Evolutionary conservation across 2,113 vertebrate species (phyloP), one percentile per base, ranked within the genome.

Genomic region (Capreolus pygargus): DNA sequence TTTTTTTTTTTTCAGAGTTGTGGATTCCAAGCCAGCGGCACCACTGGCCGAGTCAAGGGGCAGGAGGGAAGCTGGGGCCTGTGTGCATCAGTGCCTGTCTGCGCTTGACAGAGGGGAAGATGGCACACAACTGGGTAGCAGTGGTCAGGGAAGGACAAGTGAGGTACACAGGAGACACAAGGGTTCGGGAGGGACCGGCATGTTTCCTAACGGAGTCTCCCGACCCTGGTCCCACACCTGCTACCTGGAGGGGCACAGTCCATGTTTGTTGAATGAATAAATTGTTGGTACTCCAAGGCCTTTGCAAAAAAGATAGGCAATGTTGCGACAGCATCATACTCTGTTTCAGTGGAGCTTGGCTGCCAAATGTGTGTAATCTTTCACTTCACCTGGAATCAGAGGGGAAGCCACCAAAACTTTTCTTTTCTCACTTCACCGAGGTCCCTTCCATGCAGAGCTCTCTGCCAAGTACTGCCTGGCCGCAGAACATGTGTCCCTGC

Each of bases 331-430:
- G 74, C 45, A 0, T 89, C 39, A 2, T 19, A 7, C 25, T 84
- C 87, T 90, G 47, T 30, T 67, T 86, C 52, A 27, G 10, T 28
- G 47, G 52, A 28, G 12, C 21, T 54, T 39, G 30, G 54, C 57
- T 54, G 33, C 82, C 90, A n/a, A 61, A 4, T 28, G 36, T 70
- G 1, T 45, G 7, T 15, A 5, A 10, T 50, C 67, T 67, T 83
- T 58, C 60, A 76, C 55, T 50, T 58, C 93, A 82, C 76, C 84
- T 76, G 9, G 87, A 89, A 61, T 89, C 89, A 86, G 47, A 95
- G 81, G 25, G 33, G 81, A 55, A 50, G 94, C 28, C 57, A 67
- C 3, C 11, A 50, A 60, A 52, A 43, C 70, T 84, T 89, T 94
- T 36, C 39, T 84, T 89, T 94, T n/a, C 83, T 84, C 55, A 45